Evolutionary conservation across 1,140 invertebrate genomes (phyloP).

Genomic region (Muscidifurax raptorellus): DNA sequence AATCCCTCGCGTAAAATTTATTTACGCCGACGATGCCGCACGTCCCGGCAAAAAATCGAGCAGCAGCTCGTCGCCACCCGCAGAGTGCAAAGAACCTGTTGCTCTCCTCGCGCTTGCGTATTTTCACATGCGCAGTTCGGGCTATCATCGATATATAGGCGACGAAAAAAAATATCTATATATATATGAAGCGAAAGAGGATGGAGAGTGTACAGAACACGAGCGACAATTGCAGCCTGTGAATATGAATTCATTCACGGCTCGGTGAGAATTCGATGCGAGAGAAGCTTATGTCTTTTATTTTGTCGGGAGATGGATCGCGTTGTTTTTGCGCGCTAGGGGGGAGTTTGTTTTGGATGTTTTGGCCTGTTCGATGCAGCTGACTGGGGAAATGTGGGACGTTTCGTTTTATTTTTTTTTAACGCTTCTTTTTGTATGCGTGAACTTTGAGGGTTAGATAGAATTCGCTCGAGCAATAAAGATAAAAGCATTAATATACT

Average conservation of each 20-base stretch:
- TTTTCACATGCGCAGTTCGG: constrained; percentile 39
- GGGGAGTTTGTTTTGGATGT: neutral
- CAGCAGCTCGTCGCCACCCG: neutral
- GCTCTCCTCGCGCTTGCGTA: neutral
- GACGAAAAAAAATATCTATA: neutral
- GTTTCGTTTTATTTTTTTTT: too few relatives aligned
- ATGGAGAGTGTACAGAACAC: constrained; percentile 7
- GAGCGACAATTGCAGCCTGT: constrained; percentile 6
- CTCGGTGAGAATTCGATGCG: constrained; percentile 4
- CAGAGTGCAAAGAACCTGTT: constrained; percentile 45
- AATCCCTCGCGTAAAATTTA: constrained; percentile 25
- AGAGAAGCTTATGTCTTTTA: neutral
- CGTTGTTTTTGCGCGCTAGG: neutral
- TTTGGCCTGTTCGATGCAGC: neutral
- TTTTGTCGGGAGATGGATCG: neutral
- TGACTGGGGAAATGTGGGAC: neutral
- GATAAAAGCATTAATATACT: too few relatives aligned
- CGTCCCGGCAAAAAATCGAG: neutral
- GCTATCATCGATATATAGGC: neutral
- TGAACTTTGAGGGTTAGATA: too few relatives aligned
- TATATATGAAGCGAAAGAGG: neutral
- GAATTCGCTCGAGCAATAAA: too few relatives aligned
- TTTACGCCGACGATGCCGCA: neutral
- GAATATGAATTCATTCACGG: constrained; percentile 15
- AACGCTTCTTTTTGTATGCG: too few relatives aligned